Base-by-base conservation (phyloP, 2,113 vertebrate species). In the Cricetomys ansorgei region DNA sequence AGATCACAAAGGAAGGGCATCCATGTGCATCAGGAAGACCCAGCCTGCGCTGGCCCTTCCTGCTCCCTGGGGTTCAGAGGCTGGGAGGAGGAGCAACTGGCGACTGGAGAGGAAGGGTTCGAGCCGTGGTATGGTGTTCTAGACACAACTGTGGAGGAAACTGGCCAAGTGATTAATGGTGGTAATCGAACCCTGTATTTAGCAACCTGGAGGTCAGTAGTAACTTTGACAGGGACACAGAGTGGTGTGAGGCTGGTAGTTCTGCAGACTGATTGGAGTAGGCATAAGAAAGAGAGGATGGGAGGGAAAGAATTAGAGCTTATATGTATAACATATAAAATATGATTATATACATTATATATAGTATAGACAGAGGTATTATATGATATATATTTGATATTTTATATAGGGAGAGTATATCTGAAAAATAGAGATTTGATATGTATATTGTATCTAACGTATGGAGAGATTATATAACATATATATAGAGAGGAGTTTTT, bases 21-120 rank as follows among this genome's bases (percentile, higher is more conserved):
- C 29, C 4, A 7, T 67, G 37, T 62, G 34, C 5, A 27, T 62
- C 64, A 40, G 4, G 50, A 76, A 40, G 50, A 62, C 15, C 11
- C 15, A 16, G 15, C 23, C 37, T n/a, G 27, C 11, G 3, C 23
- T 29, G 21, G 3, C 25, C 1, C 23, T 19, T 9, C 16, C 3
- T 9, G 10, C 31, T 25, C 8, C 1, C 59, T 43, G 73, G 64
- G 19, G 29, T 59, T 77, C 10, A 62, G 70, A 37, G n/a, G 12
- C 15, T 79, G 62, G 67, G 72, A 25, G 48, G 19, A 91, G 21
- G 48, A 76, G 48, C 59, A 31, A 57, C 17, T 29, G 29, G 57
- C 29, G 57, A 19, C 40, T 84, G 80, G 25, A 31, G 40, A 80
- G 4, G 65, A 80, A 73, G 34, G 45, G 19, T 45, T 15, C 62